These are phyloP conservation scores for Intellagama lesueurii DNA, from an alignment of 2,797 vertebrate species.

Conservation along the genomic window DNA sequence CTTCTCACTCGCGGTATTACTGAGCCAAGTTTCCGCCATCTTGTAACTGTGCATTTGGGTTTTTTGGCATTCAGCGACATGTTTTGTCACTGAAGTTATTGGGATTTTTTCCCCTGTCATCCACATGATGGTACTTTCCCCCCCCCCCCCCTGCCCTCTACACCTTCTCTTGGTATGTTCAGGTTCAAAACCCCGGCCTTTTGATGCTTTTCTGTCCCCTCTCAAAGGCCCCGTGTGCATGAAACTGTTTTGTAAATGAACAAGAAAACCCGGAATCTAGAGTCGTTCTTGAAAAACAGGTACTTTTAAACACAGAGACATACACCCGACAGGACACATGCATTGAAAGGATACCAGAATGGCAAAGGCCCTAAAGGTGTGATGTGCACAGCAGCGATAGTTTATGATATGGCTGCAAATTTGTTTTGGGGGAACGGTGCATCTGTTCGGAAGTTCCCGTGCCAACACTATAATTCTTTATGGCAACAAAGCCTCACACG, in stretches of 20 bases:
- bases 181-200: no score
- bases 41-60: no score
- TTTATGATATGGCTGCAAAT: conserved; percentile 63
- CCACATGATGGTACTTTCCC: no score
- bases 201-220: no score
- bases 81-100: no score
- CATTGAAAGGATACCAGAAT: conserved; percentile 57
- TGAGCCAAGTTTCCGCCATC: no score
- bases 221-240: no score
- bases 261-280: conserved; percentile 49
- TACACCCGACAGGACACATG: conserved; percentile 52
- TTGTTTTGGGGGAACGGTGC: conserved; percentile 69
- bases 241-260: not conserved
- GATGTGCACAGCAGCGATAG: conserved; percentile 49
- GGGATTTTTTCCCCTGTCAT: no score
- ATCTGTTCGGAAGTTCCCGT: conserved; percentile 74
- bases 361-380: conserved; percentile 57
- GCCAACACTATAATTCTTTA: conserved; percentile 75
- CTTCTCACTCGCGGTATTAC: no score
- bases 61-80: no score
- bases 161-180: no score
- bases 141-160: no score
- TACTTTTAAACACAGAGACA: not conserved
- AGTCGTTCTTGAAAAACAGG: conserved; percentile 54
- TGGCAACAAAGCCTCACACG: conserved; percentile 74